Conservation (phyloP, 2,113 vertebrate species). For the Chauna torquata region DNA sequence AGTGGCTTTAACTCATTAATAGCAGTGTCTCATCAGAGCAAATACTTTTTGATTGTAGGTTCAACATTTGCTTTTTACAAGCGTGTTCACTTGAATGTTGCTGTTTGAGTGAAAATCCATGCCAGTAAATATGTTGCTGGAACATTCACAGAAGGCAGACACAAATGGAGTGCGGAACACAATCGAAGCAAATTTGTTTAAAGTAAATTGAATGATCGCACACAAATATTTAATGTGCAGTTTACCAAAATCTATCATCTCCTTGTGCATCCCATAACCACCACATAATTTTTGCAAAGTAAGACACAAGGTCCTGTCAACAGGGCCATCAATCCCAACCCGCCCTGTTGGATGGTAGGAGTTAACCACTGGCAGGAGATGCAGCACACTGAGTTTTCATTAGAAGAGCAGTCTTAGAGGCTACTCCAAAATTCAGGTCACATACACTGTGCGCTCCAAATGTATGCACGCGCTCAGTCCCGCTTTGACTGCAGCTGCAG, state of each 20-base stretch:
- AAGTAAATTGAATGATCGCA: slow-evolving; percentile 3
- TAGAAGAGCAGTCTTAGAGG: neutral
- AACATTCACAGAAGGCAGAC: slow-evolving; percentile 49
- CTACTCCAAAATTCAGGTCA: neutral
- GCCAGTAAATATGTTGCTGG: slow-evolving; percentile 52
- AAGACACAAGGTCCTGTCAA: neutral
- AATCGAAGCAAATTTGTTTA: slow-evolving; percentile 60
- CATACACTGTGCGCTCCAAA: neutral
- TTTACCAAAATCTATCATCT: neutral
- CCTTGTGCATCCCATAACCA: neutral
- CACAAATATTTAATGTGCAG: slow-evolving; percentile 19
- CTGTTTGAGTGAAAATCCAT: slow-evolving; percentile 8
- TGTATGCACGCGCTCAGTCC: neutral
- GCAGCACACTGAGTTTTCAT: neutral
- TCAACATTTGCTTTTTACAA: neutral
- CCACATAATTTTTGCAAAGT: neutral
- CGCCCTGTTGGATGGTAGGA: neutral
- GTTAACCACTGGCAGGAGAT: neutral
- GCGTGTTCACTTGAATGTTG: neutral
- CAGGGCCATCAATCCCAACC: neutral
- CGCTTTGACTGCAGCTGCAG: neutral
- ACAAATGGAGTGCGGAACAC: slow-evolving; percentile 33
- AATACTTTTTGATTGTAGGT: neutral
- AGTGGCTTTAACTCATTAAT: neutral
- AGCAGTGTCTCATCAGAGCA: neutral